phyloP scores from a whole-genome alignment of 2,888 invertebrate genomes.

The Ectropis crepuscularia region DNA sequence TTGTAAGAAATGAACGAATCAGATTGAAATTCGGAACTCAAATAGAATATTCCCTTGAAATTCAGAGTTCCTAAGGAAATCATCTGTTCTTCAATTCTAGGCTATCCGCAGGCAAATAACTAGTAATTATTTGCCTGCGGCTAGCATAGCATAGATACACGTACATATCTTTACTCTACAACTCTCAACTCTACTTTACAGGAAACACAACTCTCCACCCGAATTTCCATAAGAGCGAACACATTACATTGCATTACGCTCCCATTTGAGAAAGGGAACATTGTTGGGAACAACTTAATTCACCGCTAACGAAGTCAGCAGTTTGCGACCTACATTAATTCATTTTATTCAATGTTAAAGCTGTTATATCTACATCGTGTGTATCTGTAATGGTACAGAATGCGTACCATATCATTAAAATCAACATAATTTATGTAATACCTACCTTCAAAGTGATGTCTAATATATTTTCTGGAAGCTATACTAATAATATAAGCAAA shows the following conservation, averaged over 20 bases:
- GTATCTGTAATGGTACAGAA: background rate
- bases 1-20: too few species aligned
- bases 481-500: too few species aligned
- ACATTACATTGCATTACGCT: slow-evolving; percentile 16
- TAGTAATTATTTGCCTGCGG: too few species aligned
- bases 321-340: slow-evolving; percentile 20
- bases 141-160: too few species aligned
- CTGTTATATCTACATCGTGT: background rate
- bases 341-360: slow-evolving; percentile 6
- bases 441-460: too few species aligned
- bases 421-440: too few species aligned
- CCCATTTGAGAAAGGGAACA: slow-evolving; percentile 10
- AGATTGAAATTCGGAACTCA: too few species aligned
- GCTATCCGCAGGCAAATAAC: too few species aligned
- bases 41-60: too few species aligned
- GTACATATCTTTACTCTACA: background rate
- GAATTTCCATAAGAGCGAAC: background rate
- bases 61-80: too few species aligned
- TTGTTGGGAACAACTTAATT: slow-evolving; percentile 22
- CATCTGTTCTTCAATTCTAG: too few species aligned
- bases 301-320: slow-evolving; percentile 19
- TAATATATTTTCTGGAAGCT: too few species aligned
- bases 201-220: slow-evolving; percentile 6
- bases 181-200: background rate
- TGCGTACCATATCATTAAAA: background rate